Conservation (phyloP, 2,888 invertebrate species). For the Eurois occulta region DNA sequence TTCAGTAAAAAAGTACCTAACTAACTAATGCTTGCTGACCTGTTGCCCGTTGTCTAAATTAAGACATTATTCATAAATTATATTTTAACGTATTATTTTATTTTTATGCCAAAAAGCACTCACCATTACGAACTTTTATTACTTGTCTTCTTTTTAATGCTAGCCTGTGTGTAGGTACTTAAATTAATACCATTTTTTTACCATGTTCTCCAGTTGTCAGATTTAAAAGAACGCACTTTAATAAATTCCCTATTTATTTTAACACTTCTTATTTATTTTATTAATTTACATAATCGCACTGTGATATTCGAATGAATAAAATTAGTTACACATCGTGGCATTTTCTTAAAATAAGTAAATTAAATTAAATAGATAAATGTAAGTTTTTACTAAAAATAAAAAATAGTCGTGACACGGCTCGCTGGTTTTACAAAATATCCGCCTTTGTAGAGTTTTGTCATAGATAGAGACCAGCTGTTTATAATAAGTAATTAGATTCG, state of each 20-base stretch:
- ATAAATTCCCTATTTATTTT: slow-evolving; percentile 43
- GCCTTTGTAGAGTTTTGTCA: slow-evolving; percentile 62
- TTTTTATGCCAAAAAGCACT: slow-evolving; percentile 52
- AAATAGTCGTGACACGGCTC: slow-evolving; percentile 43
- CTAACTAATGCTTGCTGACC: background rate
- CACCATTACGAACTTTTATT: slow-evolving; percentile 30
- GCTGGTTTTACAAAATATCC: slow-evolving; percentile 61
- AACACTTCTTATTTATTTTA: slow-evolving; percentile 26
- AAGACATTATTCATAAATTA: slow-evolving; percentile 36
- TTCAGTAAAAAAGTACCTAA: slow-evolving; percentile 1
- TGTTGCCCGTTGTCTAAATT: slow-evolving; percentile 15
- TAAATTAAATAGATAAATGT: slow-evolving; percentile 30
- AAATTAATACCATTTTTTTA: slow-evolving; percentile 10
- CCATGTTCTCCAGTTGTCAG: slow-evolving; percentile 22
- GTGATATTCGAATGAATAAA: slow-evolving; percentile 36
- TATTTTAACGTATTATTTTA: slow-evolving; percentile 32
- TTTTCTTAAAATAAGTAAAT: slow-evolving; percentile 46
- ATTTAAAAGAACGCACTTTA: slow-evolving; percentile 18
- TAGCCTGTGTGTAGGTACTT: background rate
- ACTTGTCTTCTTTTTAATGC: slow-evolving; percentile 14
- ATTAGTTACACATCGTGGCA: slow-evolving; percentile 56
- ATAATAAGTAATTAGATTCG: slow-evolving; percentile 66
- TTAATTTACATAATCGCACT: slow-evolving; percentile 34
- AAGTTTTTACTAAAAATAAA: slow-evolving; percentile 16
- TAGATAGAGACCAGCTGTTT: slow-evolving; percentile 57